Percentiles rank a stretch among this genome's conserved stretches.
These are phyloP conservation scores for Corydoras maculifer DNA, from an alignment of 2,113 vertebrate genomes.

Conservation along the genomic window DNA sequence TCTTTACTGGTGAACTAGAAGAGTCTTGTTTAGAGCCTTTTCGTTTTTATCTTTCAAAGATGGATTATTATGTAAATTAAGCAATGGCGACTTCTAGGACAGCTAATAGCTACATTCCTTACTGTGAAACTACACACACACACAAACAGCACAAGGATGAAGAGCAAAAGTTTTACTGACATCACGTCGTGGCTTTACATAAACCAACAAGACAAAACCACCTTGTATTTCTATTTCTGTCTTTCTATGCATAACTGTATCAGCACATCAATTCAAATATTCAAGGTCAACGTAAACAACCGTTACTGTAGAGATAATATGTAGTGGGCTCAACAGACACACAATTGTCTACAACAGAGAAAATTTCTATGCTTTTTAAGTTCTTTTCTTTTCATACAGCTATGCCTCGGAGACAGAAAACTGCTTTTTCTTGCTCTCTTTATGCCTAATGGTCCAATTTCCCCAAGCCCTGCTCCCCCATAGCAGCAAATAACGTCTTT, in stretches of 20 bases:
- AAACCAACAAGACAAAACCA: no score
- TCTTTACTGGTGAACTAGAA: no score
- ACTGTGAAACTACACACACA: no score
- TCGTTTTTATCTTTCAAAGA: no score
- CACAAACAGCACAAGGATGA: no score
- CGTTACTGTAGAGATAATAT: conserved; percentile 43
- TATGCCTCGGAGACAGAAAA: conserved; percentile 1
- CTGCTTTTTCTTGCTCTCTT: conserved; percentile 28
- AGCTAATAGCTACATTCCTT: no score
- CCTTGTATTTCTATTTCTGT: no score
- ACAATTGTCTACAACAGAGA: conserved; percentile 40
- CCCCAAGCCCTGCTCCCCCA: conserved; percentile 43
- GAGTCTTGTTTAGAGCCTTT: no score
- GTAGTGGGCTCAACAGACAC: conserved; percentile 44
- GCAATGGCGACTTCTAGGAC: no score
- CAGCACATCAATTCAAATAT: conserved; percentile 48
- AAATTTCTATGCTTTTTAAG: conserved; percentile 28
- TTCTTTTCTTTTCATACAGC: conserved; percentile 20
- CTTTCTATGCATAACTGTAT: not conserved
- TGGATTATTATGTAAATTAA: no score
- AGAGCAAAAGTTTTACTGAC: no score
- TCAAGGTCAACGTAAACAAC: conserved; percentile 49
- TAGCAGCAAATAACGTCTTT: conserved; percentile 55
- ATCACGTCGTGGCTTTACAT: no score
- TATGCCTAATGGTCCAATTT: conserved; percentile 40